Conservation (phyloP, 1,140 invertebrate species). For the Saccostrea echinata region DNA sequence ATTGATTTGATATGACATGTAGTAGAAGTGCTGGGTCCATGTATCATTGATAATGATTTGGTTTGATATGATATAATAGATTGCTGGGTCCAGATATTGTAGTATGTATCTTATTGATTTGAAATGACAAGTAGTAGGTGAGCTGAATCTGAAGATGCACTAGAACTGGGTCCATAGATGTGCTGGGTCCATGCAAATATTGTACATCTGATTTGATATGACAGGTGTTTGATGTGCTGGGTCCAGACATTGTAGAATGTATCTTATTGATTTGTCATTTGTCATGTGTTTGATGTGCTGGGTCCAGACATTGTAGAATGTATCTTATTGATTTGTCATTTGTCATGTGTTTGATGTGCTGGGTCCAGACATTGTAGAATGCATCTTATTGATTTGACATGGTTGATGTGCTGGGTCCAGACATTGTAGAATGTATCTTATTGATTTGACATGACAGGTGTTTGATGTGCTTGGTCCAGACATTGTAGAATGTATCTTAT, state of each 20-base stretch:
- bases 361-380: constrained; percentile 64
- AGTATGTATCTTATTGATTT: constrained; percentile 31
- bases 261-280: too few relatives aligned
- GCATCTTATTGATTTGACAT: too few relatives aligned
- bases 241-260: constrained; percentile 55
- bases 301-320: too few relatives aligned
- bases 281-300: not conserved
- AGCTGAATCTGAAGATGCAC: constrained; percentile 62
- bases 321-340: constrained; percentile 36
- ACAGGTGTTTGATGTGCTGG: constrained; percentile 59
- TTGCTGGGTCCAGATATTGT: too few relatives aligned
- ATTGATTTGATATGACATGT: constrained; percentile 60
- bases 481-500: constrained; percentile 61
- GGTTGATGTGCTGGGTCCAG: too few relatives aligned
- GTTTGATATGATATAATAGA: not conserved
- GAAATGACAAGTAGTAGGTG: constrained; percentile 59
- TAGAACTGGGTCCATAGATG: constrained; percentile 61
- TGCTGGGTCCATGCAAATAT: constrained; percentile 62
- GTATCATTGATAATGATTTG: constrained; percentile 51
- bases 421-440: not conserved
- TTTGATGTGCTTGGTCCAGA: constrained; percentile 60
- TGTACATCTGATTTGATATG: not conserved
- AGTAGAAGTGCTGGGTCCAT: constrained; percentile 56
- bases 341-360: constrained; percentile 57
- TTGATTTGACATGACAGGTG: constrained; percentile 52